A percentile compares a stretch with the other conserved stretches of the same genome.
Conservation (phyloP, 35 echinoderm and acorn worm genomes). For the Strongylocentrotus purpuratus region DNA sequence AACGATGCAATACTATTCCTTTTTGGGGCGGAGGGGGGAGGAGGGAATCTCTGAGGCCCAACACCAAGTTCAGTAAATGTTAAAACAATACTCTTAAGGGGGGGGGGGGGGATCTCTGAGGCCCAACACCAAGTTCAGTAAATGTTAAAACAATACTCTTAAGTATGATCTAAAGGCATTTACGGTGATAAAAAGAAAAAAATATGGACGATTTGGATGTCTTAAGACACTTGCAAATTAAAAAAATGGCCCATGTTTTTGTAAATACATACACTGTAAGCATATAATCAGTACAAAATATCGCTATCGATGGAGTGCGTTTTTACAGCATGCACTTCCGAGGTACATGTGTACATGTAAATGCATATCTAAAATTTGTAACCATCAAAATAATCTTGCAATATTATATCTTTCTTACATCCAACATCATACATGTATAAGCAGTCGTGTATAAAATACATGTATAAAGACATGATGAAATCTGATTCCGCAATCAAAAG, state of each 20-base stretch:
- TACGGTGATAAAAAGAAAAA: not conserved
- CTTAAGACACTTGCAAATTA: slow-evolving; percentile 12
- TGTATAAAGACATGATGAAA: not conserved
- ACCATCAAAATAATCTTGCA: not conserved
- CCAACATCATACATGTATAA: not conserved
- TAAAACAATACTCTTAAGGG: not conserved
- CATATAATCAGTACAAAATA: not conserved
- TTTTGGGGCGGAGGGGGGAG: too few species aligned
- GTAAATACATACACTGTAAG: not conserved
- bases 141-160: not conserved
- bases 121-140: not conserved
- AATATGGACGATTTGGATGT: not conserved
- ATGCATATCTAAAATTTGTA: not conserved
- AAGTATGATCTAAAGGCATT: not conserved
- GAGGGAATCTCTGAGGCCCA: too few species aligned
- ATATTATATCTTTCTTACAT: not conserved
- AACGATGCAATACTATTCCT: too few species aligned
- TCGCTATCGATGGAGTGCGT: not conserved
- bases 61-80: not conserved
- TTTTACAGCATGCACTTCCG: not conserved
- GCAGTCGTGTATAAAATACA: not conserved
- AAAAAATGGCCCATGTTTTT: not conserved
- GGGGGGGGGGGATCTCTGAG: too few species aligned
- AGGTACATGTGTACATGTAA: not conserved
- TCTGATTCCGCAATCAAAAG: not conserved